Evolutionary conservation across 2,113 vertebrate species (phyloP).

Genomic region (Ailurus styani): DNA sequence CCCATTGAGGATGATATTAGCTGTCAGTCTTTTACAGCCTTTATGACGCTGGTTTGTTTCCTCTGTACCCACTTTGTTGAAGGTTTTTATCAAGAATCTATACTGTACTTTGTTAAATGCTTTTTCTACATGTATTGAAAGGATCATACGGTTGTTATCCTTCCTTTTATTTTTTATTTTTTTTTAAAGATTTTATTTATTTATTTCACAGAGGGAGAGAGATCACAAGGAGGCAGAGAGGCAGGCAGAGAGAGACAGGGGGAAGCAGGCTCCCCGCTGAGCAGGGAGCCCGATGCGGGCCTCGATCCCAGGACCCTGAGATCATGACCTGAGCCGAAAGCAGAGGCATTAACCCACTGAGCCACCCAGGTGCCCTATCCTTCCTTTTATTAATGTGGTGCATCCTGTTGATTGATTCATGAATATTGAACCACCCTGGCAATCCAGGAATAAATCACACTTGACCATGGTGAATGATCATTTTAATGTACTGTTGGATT

Average conservation of each 20-base stretch:
- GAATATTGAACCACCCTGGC: not conserved
- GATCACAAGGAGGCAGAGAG: too few species aligned
- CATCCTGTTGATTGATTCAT: not conserved
- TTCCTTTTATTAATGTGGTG: not conserved
- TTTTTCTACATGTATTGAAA: not conserved
- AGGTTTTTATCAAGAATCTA: not conserved
- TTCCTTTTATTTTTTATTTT: not conserved
- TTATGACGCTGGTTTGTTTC: not conserved
- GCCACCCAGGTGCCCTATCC: too few species aligned
- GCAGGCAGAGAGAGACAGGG: too few species aligned
- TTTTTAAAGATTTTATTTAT: too few species aligned
- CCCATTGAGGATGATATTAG: not conserved
- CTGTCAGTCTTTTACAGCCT: not conserved
- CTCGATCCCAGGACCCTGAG: too few species aligned
- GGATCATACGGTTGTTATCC: not conserved
- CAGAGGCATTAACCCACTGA: too few species aligned
- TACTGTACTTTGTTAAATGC: not conserved
- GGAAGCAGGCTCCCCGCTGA: too few species aligned
- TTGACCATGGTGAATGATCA: not conserved
- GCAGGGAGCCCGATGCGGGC: too few species aligned
- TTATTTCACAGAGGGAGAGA: too few species aligned
- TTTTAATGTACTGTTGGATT: not conserved
- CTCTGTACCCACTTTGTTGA: not conserved
- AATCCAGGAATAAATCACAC: not conserved
- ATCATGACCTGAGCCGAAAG: too few species aligned